Conservation (phyloP, 2,797 vertebrate species). For the Sebastiscus albofasciatus region DNA sequence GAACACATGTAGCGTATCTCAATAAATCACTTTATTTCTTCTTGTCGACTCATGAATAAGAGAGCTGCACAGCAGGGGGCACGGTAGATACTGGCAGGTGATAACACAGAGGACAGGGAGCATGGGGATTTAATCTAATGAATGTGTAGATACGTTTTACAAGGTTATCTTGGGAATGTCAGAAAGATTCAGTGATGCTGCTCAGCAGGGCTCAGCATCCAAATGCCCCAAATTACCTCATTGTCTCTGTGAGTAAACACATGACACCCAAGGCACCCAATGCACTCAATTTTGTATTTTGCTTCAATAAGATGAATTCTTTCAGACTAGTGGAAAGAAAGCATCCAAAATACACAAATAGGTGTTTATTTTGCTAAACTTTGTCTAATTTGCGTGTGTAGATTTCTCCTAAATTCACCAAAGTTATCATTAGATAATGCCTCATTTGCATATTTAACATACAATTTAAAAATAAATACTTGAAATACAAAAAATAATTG, state of each 20-base stretch:
- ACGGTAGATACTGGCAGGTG: neutral
- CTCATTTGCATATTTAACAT: too few species aligned
- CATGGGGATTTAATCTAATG: neutral
- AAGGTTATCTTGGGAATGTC: slow-evolving; percentile 12
- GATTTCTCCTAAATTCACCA: too few species aligned
- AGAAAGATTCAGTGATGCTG: neutral
- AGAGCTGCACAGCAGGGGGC: neutral
- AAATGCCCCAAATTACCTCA: neutral
- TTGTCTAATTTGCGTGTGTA: too few species aligned
- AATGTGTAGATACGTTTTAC: neutral
- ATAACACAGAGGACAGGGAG: neutral
- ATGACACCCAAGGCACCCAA: too few species aligned
- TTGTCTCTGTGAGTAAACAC: neutral
- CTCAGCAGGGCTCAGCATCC: neutral
- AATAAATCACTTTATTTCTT: neutral
- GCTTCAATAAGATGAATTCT: too few species aligned
- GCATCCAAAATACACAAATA: too few species aligned
- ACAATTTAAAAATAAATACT: too few species aligned
- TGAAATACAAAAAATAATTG: too few species aligned
- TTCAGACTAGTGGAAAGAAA: too few species aligned
- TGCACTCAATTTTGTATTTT: too few species aligned
- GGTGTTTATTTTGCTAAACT: too few species aligned
- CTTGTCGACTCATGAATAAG: neutral
- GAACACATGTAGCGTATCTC: neutral
- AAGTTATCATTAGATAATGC: too few species aligned